phyloP scores from a whole-genome alignment of 2,888 invertebrate genomes.

The Clanis bilineata region DNA sequence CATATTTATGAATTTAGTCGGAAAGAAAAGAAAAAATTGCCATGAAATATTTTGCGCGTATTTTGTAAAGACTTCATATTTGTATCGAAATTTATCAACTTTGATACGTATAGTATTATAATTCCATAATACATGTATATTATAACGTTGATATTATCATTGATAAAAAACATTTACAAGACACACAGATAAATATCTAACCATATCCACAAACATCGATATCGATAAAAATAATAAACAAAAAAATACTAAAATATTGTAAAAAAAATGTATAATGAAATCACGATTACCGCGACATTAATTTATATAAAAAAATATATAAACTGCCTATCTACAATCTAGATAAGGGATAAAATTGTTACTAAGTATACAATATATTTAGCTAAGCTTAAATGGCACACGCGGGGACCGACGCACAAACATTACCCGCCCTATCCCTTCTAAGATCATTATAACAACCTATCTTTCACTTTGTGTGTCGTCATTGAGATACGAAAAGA shows the following conservation, averaged over 20 bases:
- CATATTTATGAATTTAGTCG: neutral
- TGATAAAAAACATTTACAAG: neutral
- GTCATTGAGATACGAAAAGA: constrained; percentile 1
- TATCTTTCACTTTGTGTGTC: neutral
- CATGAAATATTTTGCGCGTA: neutral
- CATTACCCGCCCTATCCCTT: constrained; percentile 42
- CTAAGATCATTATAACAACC: constrained; percentile 10
- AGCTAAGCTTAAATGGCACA: constrained; percentile 74
- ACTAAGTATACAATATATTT: constrained; percentile 65
- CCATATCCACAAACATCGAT: neutral
- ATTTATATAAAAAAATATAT: neutral
- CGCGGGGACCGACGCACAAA: constrained; percentile 50
- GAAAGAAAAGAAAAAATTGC: neutral
- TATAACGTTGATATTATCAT: neutral
- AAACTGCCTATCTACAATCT: constrained; percentile 24
- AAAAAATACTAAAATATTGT: neutral
- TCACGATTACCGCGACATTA: neutral
- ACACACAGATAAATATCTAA: neutral
- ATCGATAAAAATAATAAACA: neutral
- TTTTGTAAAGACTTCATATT: neutral
- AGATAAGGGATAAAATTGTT: constrained; percentile 50
- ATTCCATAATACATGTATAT: neutral
- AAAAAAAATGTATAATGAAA: neutral
- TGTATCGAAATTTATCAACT: neutral
- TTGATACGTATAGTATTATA: neutral